Conservation (phyloP, 2,888 invertebrate genomes). For the Lithosia quadra region DNA sequence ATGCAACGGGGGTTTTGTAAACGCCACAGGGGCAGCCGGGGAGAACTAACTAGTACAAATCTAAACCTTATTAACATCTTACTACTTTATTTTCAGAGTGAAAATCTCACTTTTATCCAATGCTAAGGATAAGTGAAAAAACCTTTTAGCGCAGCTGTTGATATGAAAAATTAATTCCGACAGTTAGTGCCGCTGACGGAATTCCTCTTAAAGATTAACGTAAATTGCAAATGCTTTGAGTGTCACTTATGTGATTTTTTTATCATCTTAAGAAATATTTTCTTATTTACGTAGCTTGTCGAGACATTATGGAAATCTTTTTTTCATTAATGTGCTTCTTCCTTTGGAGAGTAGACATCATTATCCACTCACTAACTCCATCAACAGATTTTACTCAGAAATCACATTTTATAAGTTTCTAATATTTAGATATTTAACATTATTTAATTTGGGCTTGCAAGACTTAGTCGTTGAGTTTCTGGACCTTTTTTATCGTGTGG, state of each 20-base stretch:
- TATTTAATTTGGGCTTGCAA: too few relatives aligned
- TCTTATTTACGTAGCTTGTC: conserved; percentile 18
- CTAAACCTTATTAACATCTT: not conserved
- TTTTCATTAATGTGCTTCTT: not conserved
- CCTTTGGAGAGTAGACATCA: not conserved
- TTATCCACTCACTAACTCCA: not conserved
- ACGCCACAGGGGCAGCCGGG: too few relatives aligned
- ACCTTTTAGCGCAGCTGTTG: conserved; percentile 39
- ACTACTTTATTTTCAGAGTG: conserved; percentile 15
- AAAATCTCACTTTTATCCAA: conserved; percentile 15
- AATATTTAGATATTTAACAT: not conserved
- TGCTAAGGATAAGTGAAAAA: conserved; percentile 23
- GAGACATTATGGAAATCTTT: not conserved
- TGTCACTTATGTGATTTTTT: conserved; percentile 28
- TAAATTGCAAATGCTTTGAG: conserved; percentile 25
- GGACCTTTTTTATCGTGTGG: too few relatives aligned
- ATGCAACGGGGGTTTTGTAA: too few relatives aligned
- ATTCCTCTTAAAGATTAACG: conserved; percentile 43
- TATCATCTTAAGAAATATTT: conserved; percentile 9
- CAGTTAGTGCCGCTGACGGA: conserved; percentile 36
- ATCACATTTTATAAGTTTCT: not conserved
- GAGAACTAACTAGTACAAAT: too few relatives aligned
- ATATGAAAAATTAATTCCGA: conserved; percentile 41
- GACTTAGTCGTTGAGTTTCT: too few relatives aligned
- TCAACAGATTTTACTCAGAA: not conserved